Conservation (phyloP, 2,113 vertebrate genomes). For the Elgaria multicarinata region DNA sequence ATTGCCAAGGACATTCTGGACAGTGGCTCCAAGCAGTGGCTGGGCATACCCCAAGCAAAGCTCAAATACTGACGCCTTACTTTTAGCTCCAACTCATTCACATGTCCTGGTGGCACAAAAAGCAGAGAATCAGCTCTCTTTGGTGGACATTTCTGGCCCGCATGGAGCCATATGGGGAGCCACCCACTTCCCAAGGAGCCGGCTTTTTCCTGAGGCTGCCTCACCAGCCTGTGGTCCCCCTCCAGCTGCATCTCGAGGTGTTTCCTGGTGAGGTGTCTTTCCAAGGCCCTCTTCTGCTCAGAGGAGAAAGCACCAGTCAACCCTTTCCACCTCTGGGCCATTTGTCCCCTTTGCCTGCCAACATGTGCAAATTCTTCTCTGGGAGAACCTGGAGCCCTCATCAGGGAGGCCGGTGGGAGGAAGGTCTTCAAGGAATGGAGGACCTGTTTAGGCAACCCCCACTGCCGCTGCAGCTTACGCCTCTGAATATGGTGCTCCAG, state of each 20-base stretch:
- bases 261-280: neutral
- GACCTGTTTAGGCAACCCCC: neutral
- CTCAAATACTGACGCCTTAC: fast-evolving
- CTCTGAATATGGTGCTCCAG: neutral
- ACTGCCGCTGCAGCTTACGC: neutral
- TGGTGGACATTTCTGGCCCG: neutral
- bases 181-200: neutral
- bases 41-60: neutral
- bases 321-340: neutral
- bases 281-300: neutral
- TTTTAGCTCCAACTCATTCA: neutral
- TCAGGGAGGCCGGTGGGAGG: neutral
- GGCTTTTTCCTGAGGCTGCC: neutral
- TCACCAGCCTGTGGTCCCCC: neutral
- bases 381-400: neutral
- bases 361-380: neutral
- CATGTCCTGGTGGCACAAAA: neutral
- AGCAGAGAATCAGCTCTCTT: neutral
- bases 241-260: neutral
- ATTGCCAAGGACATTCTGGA: neutral
- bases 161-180: neutral
- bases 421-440: neutral
- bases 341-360: neutral
- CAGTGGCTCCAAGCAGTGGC: too few relatives aligned
- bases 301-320: neutral